A percentile compares a stretch with the other conserved stretches of the same genome.
These are phyloP conservation scores for Ciconia boyciana DNA, from an alignment of 2,113 vertebrate species.

Conservation along the genomic window DNA sequence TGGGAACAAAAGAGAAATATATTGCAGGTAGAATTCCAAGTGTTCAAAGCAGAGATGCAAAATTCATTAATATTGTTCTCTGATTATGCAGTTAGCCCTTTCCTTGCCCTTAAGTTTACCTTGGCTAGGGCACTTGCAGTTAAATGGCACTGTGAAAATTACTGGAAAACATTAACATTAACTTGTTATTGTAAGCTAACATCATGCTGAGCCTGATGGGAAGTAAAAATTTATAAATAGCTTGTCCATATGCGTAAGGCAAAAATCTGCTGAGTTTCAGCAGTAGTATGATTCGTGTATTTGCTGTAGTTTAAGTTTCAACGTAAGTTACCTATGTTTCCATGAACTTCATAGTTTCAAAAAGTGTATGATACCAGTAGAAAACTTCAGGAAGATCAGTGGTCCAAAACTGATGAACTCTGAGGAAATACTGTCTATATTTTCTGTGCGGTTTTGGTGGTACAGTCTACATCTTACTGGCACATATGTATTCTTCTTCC, in stretches of 20 bases:
- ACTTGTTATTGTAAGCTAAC: constrained; percentile 79
- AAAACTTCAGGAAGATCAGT: background rate
- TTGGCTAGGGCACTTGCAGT: constrained; percentile 69
- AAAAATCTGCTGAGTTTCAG: constrained; percentile 70
- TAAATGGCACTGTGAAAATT: constrained; percentile 75
- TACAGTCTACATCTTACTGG: background rate
- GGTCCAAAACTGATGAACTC: background rate
- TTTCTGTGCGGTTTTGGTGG: background rate
- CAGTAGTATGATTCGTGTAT: constrained; percentile 26
- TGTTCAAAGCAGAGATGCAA: constrained; percentile 60
- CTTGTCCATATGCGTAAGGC: constrained; percentile 57
- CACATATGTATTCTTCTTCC: background rate
- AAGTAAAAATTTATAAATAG: constrained; percentile 79
- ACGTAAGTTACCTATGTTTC: background rate
- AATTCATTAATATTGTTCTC: constrained; percentile 65
- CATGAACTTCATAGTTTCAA: background rate
- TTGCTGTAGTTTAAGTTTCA: constrained; percentile 46
- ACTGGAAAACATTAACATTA: constrained; percentile 81
- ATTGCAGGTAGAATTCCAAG: constrained; percentile 43
- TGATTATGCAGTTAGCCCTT: constrained; percentile 67
- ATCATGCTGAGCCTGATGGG: constrained; percentile 69
- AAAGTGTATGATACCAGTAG: background rate
- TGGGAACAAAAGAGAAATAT: background rate
- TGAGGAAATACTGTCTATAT: background rate
- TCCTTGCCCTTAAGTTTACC: constrained; percentile 71